Base-by-base conservation (phyloP, 2,888 invertebrate genomes). In the Portevinia maculata region DNA sequence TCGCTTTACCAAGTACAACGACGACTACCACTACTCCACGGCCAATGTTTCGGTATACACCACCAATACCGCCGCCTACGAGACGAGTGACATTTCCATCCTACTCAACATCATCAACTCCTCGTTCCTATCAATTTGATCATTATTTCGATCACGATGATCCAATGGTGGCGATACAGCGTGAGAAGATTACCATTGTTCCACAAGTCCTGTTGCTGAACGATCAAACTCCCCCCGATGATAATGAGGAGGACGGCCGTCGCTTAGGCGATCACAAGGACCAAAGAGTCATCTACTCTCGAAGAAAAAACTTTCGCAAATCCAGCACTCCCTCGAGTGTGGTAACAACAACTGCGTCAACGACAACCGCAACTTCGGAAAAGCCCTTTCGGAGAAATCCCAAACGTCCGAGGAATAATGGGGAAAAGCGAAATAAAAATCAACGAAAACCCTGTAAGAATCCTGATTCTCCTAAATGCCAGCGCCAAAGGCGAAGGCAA, bases 151-250 rank as follows among this genome's bases (percentile, higher is more conserved):
- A 86, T 50, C 86, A 87, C 30, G 85, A 87, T 11, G 86, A 86
- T 62, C 84, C 84, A 50, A 79, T 86, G 71, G 87, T 86, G 41
- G 84, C 60, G 7, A 85, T 86, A 59, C 85, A 85, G 1, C 87
- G 86, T 2, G 88, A 86, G 24, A 89, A 87, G 71, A 89, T 89
- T 15, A 88, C 88, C 8, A 88, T 89, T 13, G 89, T 89, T 11
- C 90, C 90, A 0, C 90, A 90, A 76, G 90, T 91, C 7, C 86
- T 90, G 78, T 64, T 91, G 15, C 85, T 90, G 1, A 89, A 89
- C 60, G 90, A 90, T 85, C 89, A 89, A 70, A 87, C 87, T 3
- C 86, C 86, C 30, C 86, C 85, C 28, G 86, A 86, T 59, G 87
- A 86, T 28, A 79, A 75, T 17, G 81, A 78, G 11, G 79, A 79